Evolutionary conservation across 1,140 invertebrate genomes (phyloP), one percentile per base, ranked within the genome.

Genomic region (Penaeus japonicus): DNA sequence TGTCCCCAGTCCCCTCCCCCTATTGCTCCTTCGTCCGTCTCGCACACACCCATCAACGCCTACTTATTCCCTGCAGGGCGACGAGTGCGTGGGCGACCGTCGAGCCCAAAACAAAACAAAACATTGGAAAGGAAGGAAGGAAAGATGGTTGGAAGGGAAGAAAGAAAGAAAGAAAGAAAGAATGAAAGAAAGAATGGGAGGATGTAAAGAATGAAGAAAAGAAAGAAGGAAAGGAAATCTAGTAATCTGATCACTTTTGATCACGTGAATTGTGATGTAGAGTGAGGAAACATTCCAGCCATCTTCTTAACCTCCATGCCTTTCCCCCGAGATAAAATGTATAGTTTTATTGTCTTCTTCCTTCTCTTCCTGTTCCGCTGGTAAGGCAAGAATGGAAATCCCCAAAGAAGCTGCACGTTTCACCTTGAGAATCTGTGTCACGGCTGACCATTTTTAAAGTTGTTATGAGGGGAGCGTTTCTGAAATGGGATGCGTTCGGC

Each of bases 191-290:
- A n/a, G n/a, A n/a, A n/a, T n/a, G n/a, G n/a, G n/a, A n/a, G n/a
- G n/a, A n/a, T n/a, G n/a, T n/a, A n/a, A n/a, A n/a, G n/a, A n/a
- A n/a, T n/a, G n/a, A n/a, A 54, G 39, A 54, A 54, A 53, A 53
- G 59, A 79, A 81, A n/a, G 85, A 87, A 59, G 35, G 78, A 80
- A 55, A 47, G 24, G n/a, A 24, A 57, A 22, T n/a, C 27, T 17
- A 12, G 27, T 24, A 22, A 27, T 32, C 39, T 32, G 27, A 77
- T n/a, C 73, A 1, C 73, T 32, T 77, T 47, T 47, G 47, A 7
- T 47, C 47, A 47, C 47, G 47, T 47, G n/a, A 47, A 47, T 15
- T 15, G 10, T 15, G 47, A 47, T 47, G 15, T 15, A 47, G 47
- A 47, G 15, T 15, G 5, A 47, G 5, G 47, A 7, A 47, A 47